These are phyloP conservation scores for Phrynocephalus guinanensis DNA, from an alignment of 2,797 vertebrate genomes.

Conservation along the genomic window DNA sequence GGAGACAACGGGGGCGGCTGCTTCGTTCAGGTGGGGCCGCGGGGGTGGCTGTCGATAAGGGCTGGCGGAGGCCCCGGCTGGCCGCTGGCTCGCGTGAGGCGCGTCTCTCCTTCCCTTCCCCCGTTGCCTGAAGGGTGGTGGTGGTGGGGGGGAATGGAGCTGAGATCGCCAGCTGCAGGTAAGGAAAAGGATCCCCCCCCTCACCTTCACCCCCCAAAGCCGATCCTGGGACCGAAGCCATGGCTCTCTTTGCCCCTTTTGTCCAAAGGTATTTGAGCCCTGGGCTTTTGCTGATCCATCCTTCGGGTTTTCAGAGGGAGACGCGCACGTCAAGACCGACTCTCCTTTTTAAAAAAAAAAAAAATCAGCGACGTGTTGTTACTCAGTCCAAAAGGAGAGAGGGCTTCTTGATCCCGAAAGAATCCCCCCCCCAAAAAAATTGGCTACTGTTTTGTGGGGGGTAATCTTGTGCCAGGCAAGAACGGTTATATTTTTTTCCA, in stretches of 20 bases:
- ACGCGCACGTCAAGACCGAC: too few species aligned
- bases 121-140: not conserved
- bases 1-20: not conserved
- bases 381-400: not conserved
- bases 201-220: too few species aligned
- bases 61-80: not conserved
- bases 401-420: not conserved
- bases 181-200: too few species aligned
- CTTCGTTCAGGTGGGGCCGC: not conserved
- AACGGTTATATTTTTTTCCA: not conserved
- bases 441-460: not conserved
- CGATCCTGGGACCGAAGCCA: not conserved
- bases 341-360: too few species aligned
- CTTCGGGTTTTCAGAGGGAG: not conserved
- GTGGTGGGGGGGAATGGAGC: too few species aligned
- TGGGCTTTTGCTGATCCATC: not conserved
- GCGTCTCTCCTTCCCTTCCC: too few species aligned
- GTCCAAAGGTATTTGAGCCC: not conserved
- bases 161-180: too few species aligned
- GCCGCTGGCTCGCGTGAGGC: not conserved
- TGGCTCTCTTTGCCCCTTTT: not conserved
- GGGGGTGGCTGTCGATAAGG: not conserved
- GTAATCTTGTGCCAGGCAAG: not conserved
- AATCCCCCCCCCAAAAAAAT: not conserved
- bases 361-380: too few species aligned